A percentile compares a stretch with the other conserved stretches of the same genome.
These are phyloP conservation scores for Eulimnadia texana DNA, from an alignment of 1,140 invertebrate species.

Conservation along the genomic window DNA sequence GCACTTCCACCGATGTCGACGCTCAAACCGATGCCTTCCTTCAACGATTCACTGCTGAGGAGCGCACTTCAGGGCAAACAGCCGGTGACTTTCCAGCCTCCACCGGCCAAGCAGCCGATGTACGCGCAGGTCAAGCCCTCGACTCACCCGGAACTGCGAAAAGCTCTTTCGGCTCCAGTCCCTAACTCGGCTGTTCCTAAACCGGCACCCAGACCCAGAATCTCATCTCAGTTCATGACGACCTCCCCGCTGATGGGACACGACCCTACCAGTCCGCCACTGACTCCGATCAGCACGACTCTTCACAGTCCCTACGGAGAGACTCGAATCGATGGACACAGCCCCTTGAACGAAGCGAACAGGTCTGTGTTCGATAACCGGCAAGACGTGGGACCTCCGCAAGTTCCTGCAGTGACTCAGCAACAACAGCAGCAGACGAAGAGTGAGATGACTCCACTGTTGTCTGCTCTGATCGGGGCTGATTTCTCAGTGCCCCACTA, in stretches of 20 bases:
- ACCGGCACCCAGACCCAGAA: neutral
- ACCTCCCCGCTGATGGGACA: neutral
- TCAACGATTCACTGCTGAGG: slow-evolving; percentile 43
- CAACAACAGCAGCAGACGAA: neutral
- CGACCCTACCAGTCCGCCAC: neutral
- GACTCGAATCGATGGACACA: neutral
- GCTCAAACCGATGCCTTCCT: neutral
- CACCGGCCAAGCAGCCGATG: neutral
- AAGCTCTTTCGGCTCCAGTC: slow-evolving; percentile 10
- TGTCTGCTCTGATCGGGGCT: neutral
- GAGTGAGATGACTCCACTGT: neutral
- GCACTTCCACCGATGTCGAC: neutral
- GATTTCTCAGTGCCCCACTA: neutral
- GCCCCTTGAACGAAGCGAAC: neutral
- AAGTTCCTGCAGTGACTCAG: neutral
- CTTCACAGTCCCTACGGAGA: neutral
- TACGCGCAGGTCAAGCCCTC: neutral
- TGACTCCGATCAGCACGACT: slow-evolving; percentile 11
- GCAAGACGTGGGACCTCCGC: neutral
- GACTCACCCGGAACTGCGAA: slow-evolving; percentile 12
- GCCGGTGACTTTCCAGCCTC: neutral
- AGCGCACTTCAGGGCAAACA: slow-evolving; percentile 57
- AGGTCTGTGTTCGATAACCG: neutral
- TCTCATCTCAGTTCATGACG: neutral
- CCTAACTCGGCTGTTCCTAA: neutral